Percentiles rank a stretch among this genome's conserved stretches.
Conservation (phyloP, 2,113 vertebrate genomes). For the Otus sunia region DNA sequence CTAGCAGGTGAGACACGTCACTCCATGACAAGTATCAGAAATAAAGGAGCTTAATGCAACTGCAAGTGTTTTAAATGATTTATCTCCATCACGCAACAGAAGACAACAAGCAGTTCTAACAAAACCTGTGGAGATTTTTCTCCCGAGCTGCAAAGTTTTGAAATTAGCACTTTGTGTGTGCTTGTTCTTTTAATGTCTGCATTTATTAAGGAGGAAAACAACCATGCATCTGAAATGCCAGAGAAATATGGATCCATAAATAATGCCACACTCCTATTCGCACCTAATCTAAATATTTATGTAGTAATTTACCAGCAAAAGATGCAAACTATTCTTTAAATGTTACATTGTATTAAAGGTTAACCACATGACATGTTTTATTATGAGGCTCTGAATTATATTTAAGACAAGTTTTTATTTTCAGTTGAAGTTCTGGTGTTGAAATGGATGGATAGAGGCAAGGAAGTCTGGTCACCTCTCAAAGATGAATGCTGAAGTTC, state of each 20-base stretch:
- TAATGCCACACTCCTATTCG: conserved; percentile 49
- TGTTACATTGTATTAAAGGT: conserved; percentile 62
- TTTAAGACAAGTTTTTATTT: neutral
- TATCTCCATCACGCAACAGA: neutral
- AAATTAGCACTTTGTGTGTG: conserved; percentile 37
- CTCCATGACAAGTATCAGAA: conserved; percentile 23
- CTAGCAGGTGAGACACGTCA: conserved; percentile 39
- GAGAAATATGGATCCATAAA: conserved; percentile 61
- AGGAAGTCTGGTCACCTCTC: neutral
- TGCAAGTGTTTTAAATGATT: neutral
- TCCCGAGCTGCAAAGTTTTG: conserved; percentile 40
- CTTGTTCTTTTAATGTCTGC: conserved; percentile 45
- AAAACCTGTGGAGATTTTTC: conserved; percentile 4
- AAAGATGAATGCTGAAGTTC: neutral
- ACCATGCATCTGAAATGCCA: conserved; percentile 61
- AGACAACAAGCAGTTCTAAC: neutral
- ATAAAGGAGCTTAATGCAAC: conserved; percentile 23
- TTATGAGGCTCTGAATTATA: conserved; percentile 40
- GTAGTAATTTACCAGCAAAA: conserved; percentile 62
- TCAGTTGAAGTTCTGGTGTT: neutral
- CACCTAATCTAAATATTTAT: conserved; percentile 70
- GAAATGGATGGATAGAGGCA: conserved; percentile 9
- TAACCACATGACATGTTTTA: conserved; percentile 53
- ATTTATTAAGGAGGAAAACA: conserved; percentile 60
- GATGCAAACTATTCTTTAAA: conserved; percentile 64